Evolutionary conservation across 2,888 invertebrate genomes (phyloP).

Genomic region (Schizotus pectinicornis): DNA sequence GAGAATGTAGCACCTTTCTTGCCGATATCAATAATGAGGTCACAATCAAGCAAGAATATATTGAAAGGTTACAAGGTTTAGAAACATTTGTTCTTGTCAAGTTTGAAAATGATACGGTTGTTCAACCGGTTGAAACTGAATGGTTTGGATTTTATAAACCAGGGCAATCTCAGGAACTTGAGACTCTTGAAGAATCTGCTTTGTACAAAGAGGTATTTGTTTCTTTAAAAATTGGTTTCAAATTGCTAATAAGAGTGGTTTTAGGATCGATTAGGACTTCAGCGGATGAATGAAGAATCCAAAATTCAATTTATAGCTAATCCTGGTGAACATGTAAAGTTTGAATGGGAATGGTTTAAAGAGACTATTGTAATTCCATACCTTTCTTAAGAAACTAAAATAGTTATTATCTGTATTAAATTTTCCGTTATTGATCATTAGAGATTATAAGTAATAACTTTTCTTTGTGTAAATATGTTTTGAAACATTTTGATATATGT

Average conservation of each 20-base stretch:
- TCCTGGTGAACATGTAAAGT: conserved; percentile 82
- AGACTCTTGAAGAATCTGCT: conserved; percentile 73
- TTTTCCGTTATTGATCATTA: too few relatives aligned
- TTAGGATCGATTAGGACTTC: conserved; percentile 82
- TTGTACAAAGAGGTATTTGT: conserved; percentile 77
- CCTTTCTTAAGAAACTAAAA: too few relatives aligned
- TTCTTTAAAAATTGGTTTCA: conserved; percentile 22
- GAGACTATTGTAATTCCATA: conserved; percentile 67
- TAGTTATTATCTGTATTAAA: too few relatives aligned
- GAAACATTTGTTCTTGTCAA: conserved; percentile 88
- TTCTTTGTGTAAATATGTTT: too few relatives aligned
- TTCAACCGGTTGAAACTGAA: conserved; percentile 87
- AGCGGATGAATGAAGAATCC: conserved; percentile 69
- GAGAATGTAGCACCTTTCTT: conserved; percentile 79
- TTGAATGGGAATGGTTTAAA: conserved; percentile 78
- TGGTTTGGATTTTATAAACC: conserved; percentile 96
- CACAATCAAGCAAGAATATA: conserved; percentile 72
- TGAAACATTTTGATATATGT: too few relatives aligned
- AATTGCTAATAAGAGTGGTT: conserved; percentile 43
- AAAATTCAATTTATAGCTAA: conserved; percentile 76
- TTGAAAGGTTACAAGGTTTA: conserved; percentile 75
- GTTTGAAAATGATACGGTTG: conserved; percentile 89
- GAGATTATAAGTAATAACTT: too few relatives aligned
- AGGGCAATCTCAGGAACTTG: conserved; percentile 76
- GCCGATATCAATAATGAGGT: conserved; percentile 95